Conservation (phyloP, 2,113 vertebrate genomes). For the Zonotrichia leucophrys region DNA sequence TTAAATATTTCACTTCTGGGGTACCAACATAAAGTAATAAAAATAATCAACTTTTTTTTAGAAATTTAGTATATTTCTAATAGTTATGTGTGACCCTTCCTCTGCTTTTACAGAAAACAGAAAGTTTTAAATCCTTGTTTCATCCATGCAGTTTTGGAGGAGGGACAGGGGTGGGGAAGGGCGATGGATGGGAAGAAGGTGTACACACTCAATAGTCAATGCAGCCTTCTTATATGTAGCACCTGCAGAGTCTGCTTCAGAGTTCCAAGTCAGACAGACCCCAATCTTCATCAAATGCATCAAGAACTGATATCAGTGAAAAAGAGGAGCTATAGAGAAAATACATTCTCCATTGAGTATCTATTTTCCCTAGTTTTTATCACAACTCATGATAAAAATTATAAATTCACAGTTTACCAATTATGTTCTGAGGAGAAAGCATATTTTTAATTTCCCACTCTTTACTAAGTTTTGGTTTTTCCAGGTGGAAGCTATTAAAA, state of each 20-base stretch:
- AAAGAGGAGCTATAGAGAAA: background rate
- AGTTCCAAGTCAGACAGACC: background rate
- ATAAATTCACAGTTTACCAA: background rate
- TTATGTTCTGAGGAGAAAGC: background rate
- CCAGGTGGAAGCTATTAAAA: background rate
- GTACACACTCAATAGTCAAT: background rate
- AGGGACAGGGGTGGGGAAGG: accelerated
- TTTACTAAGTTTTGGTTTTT: background rate
- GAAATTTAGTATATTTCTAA: background rate
- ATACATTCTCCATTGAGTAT: background rate
- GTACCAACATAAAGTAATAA: background rate
- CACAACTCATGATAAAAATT: background rate
- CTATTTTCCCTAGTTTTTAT: background rate
- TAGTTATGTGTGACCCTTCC: background rate
- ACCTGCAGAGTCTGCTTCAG: background rate
- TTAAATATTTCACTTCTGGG: constrained; percentile 5
- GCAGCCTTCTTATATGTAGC: background rate
- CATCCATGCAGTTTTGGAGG: background rate
- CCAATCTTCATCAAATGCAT: background rate
- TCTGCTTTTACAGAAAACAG: background rate
- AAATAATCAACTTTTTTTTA: background rate
- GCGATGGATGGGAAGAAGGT: accelerated
- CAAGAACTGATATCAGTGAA: background rate
- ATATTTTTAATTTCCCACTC: background rate
- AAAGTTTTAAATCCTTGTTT: background rate